Conservation (phyloP, 1,140 invertebrate genomes). For the Neuroterus valhalla region DNA sequence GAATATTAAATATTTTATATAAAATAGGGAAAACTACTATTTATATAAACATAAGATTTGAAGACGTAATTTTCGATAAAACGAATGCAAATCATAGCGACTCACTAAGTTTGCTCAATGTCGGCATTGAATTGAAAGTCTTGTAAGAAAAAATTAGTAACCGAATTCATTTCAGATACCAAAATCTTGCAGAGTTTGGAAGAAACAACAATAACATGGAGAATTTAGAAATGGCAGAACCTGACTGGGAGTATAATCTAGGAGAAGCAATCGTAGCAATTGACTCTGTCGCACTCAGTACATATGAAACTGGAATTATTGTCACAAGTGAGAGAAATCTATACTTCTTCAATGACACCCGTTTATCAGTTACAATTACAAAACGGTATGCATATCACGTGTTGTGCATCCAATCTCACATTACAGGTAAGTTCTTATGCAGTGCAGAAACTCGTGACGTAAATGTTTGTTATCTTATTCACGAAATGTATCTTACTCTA, state of each 20-base stretch:
- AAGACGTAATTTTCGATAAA: too few relatives aligned
- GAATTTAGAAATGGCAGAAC: constrained; percentile 75
- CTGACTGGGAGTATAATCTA: constrained; percentile 86
- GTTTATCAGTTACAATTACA: constrained; percentile 81
- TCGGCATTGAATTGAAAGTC: too few relatives aligned
- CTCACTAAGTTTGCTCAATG: not conserved
- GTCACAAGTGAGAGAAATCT: constrained; percentile 84
- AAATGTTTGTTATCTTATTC: too few relatives aligned
- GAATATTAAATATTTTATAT: too few relatives aligned
- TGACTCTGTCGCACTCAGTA: constrained; percentile 75
- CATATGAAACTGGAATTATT: constrained; percentile 78
- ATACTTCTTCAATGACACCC: constrained; percentile 85
- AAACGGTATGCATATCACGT: constrained; percentile 89
- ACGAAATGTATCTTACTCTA: too few relatives aligned
- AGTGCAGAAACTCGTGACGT: too few relatives aligned
- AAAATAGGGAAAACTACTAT: too few relatives aligned
- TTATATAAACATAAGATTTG: too few relatives aligned
- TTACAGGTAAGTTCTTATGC: constrained; percentile 77
- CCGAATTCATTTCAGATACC: constrained; percentile 75
- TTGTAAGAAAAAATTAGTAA: too few relatives aligned
- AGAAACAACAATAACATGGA: constrained; percentile 70
- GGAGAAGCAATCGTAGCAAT: constrained; percentile 85
- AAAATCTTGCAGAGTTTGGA: constrained; percentile 78
- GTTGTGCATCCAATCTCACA: constrained; percentile 83
- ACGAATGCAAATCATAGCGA: too few relatives aligned